phyloP scores from a whole-genome alignment of 1,140 invertebrate species.

The Vanessa atalanta region DNA sequence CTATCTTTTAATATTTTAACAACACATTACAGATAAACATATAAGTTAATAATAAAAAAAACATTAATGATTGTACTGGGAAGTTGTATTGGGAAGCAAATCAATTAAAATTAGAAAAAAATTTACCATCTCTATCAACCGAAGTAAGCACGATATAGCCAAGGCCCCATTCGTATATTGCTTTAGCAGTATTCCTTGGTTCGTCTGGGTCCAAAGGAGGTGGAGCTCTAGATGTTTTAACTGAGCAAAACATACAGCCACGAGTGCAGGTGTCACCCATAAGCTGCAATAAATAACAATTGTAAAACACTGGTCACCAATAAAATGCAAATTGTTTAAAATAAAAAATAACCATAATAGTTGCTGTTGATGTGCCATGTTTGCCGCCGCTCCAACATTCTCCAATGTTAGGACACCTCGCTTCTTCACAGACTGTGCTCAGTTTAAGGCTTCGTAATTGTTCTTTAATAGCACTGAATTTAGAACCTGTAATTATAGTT shows the following conservation, averaged over 20 bases:
- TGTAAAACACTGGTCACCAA: not conserved
- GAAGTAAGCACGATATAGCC: constrained; percentile 99
- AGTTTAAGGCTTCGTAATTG: constrained; percentile 94
- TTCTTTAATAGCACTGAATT: constrained; percentile 92
- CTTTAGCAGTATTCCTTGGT: constrained; percentile 95
- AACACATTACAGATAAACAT: not conserved
- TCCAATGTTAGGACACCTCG: constrained; percentile 99
- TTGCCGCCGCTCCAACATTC: constrained; percentile 99
- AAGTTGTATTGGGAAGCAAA: not conserved
- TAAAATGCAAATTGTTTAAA: not conserved
- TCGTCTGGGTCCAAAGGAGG: constrained; percentile 95
- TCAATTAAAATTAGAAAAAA: not conserved
- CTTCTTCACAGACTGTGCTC: constrained; percentile 99
- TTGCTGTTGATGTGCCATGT: constrained; percentile 92
- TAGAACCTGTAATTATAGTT: constrained; percentile 81
- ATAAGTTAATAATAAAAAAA: too few species aligned
- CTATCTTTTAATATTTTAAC: not conserved
- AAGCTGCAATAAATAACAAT: constrained; percentile 82
- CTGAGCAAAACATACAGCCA: constrained; percentile 98
- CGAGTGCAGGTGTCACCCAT: constrained; percentile 96
- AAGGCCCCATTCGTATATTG: constrained; percentile 96
- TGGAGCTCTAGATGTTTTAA: constrained; percentile 97
- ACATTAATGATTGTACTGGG: too few species aligned
- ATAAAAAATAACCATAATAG: constrained; percentile 89
- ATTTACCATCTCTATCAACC: constrained; percentile 95